Evolutionary conservation across 1,140 invertebrate species (phyloP).

Genomic region (Drosophila nigrodunni): DNA sequence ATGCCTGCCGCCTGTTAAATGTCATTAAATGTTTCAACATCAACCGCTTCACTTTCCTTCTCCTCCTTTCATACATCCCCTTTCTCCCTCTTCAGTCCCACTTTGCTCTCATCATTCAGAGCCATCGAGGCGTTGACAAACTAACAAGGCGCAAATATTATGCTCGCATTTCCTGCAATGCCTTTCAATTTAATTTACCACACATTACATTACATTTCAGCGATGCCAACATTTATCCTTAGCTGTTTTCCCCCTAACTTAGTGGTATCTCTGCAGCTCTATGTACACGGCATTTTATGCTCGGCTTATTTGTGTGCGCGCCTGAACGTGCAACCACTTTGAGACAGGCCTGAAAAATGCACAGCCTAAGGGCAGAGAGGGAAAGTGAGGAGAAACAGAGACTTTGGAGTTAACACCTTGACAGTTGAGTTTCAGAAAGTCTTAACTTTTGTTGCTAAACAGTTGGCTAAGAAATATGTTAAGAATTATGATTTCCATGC

Average conservation of each 20-base stretch:
- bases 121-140: conserved; percentile 66
- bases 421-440: neutral
- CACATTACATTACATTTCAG: conserved; percentile 32
- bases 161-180: conserved; percentile 61
- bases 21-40: conserved; percentile 75
- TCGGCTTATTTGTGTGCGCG: conserved; percentile 68
- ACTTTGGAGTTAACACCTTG: conserved; percentile 21
- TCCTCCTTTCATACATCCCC: neutral
- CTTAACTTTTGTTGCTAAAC: neutral
- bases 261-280: conserved; percentile 2
- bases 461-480: no score
- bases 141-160: conserved; percentile 81
- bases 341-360: conserved; percentile 21
- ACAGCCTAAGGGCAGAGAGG: neutral
- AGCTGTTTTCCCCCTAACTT: neutral
- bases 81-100: conserved; percentile 1
- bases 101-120: conserved; percentile 60
- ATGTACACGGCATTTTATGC: conserved; percentile 66
- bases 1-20: conserved; percentile 68
- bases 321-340: conserved; percentile 38
- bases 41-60: conserved; percentile 3
- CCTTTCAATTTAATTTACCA: conserved; percentile 72
- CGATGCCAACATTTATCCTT: conserved; percentile 41
- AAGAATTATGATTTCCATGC: no score
- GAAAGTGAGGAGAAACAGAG: no score